Evolutionary conservation across 2,113 vertebrate genomes (phyloP).

Genomic region (Girardinichthys multiradiatus): DNA sequence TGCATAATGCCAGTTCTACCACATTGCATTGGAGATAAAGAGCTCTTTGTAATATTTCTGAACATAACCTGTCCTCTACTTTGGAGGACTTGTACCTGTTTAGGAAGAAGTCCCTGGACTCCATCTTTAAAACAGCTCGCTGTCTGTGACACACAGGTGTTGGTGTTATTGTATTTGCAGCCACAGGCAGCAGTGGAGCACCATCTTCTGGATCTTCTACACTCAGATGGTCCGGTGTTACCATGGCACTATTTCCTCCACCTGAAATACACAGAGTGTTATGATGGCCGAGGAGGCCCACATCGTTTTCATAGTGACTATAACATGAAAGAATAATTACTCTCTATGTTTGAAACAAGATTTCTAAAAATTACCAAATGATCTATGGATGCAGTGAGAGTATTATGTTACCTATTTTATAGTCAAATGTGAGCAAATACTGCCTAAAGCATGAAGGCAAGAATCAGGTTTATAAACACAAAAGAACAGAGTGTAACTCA

Average conservation of each 20-base stretch:
- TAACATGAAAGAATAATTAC: neutral
- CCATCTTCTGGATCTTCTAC: slow-evolving; percentile 52
- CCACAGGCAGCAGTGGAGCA: slow-evolving; percentile 57
- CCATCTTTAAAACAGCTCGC: slow-evolving; percentile 6
- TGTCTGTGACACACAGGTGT: slow-evolving; percentile 27
- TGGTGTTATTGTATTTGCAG: slow-evolving; percentile 8
- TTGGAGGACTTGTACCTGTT: slow-evolving; percentile 60
- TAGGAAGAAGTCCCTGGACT: slow-evolving; percentile 62
- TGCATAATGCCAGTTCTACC: neutral
- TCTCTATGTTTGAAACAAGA: neutral
- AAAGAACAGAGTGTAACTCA: slow-evolving; percentile 15
- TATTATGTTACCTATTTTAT: slow-evolving; percentile 4
- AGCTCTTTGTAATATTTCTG: too few relatives aligned
- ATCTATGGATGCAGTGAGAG: neutral
- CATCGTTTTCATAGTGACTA: neutral
- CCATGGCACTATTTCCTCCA: slow-evolving; percentile 53
- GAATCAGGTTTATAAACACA: neutral
- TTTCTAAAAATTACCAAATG: neutral
- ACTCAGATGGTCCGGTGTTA: slow-evolving; percentile 64
- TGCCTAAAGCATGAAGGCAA: neutral
- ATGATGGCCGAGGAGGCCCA: neutral
- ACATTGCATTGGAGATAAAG: neutral
- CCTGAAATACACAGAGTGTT: slow-evolving; percentile 23
- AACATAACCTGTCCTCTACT: too few relatives aligned
- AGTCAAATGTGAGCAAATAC: slow-evolving; percentile 11